Base-by-base conservation (phyloP, 53 echinoderm and acorn worm species). In the Crossaster papposus region DNA sequence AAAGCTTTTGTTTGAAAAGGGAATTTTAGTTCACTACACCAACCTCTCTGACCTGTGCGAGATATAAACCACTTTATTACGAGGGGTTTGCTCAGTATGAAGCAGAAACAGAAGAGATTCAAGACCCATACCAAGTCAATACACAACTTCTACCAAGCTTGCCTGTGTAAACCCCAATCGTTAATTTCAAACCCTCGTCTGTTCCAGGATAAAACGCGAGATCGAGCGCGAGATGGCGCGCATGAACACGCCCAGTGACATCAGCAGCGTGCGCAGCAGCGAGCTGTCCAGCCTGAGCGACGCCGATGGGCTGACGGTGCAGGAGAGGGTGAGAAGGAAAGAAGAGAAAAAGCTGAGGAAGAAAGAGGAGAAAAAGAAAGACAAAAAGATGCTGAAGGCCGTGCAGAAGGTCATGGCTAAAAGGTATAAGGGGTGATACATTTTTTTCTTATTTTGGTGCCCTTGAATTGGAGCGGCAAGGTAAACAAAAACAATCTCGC, bases 241-340 rank as follows among this genome's bases (percentile, higher is more conserved):
- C 18, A 90, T 95, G 86, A 95, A 92, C 75, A 88, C 91, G 24
- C 93, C 94, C 22, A 97, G 95, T 70, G 82, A 87, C 12, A 92
- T 88, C 14, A 95, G 95, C 83, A 97, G 97, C 63, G 93, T 97
- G 11, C 91, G 78, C 20, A 97, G 97, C 89, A 95, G 95, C 65
- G 97, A 97, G 4, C 32, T 97, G 33, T 93, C 94, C 20, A 81
- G 88, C 29, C 70, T 89, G 6, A 54, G 75, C 18, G 76, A 83
- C 28, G 85, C 71, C 26, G 81, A 91, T 30, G 89, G 51, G 2
- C 75, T 94, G 23, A 94, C 92, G 15, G 85, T 77, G n/a, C 89
- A 92, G 51, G 81, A 91, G 79, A 94, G 83, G 51, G 74, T 62
- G 22, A 51, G 55, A 51, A 93, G 65, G 89, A 97, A 92, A 77